These are phyloP conservation scores for Griposia aprilina DNA, from an alignment of 2,888 invertebrate species.

Conservation along the genomic window DNA sequence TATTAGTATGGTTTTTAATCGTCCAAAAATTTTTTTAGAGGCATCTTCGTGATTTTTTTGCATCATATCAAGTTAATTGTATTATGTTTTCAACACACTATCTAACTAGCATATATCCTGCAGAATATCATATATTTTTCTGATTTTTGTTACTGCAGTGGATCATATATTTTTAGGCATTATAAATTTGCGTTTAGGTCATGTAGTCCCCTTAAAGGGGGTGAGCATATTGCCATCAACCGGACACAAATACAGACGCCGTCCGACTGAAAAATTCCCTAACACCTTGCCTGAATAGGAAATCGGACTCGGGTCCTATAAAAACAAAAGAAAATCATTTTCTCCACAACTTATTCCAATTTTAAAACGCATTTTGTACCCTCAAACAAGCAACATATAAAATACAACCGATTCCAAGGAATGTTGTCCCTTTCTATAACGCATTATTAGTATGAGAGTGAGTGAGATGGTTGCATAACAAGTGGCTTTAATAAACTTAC, in stretches of 20 bases:
- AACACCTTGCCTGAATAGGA: neutral
- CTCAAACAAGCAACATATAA: neutral
- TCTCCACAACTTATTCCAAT: neutral
- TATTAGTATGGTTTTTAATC: too few relatives aligned
- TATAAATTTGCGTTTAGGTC: too few relatives aligned
- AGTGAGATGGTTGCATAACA: slow-evolving; percentile 32
- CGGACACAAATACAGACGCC: neutral
- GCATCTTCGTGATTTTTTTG: too few relatives aligned
- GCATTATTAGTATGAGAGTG: slow-evolving; percentile 7
- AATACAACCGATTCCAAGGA: neutral
- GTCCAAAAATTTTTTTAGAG: too few relatives aligned
- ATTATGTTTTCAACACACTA: too few relatives aligned
- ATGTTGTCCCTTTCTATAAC: slow-evolving; percentile 12
- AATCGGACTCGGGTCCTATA: neutral
- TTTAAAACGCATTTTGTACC: neutral
- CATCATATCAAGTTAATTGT: too few relatives aligned
- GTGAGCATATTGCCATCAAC: neutral
- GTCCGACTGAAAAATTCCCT: neutral
- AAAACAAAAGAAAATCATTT: neutral
- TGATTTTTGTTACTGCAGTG: too few relatives aligned
- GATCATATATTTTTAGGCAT: too few relatives aligned
- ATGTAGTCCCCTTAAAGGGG: too few relatives aligned
- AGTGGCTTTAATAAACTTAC: slow-evolving; percentile 46
- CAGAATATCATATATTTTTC: too few relatives aligned
- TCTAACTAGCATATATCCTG: too few relatives aligned